Percentiles rank a stretch among this genome's conserved stretches.
Conservation (phyloP, 2,797 vertebrate genomes). For the Scarus forsteni region DNA sequence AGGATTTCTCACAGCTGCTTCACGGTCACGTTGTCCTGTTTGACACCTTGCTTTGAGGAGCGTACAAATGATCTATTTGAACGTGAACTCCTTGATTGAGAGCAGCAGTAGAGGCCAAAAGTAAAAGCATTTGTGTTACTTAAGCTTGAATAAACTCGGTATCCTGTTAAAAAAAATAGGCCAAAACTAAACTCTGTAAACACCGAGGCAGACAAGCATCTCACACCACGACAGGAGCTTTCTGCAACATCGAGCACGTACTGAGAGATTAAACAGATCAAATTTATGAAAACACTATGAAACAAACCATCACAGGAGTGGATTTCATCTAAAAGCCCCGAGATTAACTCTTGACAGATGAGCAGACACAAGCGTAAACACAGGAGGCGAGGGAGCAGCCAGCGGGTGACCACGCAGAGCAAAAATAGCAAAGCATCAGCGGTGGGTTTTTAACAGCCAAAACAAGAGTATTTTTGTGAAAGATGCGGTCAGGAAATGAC, state of each 20-base stretch:
- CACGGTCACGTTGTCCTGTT: not conserved
- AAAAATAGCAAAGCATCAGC: slow-evolving; percentile 51
- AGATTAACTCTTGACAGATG: slow-evolving; percentile 59
- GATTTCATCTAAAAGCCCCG: slow-evolving; percentile 47
- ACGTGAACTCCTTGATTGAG: slow-evolving; percentile 11
- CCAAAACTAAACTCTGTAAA: slow-evolving; percentile 19
- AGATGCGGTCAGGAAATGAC: slow-evolving; percentile 25
- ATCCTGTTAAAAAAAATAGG: slow-evolving; percentile 41
- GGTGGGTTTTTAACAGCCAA: slow-evolving; percentile 15
- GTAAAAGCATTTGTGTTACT: slow-evolving; percentile 35
- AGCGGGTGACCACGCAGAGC: slow-evolving; percentile 42
- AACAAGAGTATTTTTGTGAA: slow-evolving; percentile 29
- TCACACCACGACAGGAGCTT: not conserved
- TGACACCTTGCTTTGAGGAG: not conserved
- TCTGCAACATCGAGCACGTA: slow-evolving; percentile 2
- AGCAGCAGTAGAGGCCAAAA: slow-evolving; percentile 28
- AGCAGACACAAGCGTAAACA: slow-evolving; percentile 64
- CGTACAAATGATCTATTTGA: not conserved
- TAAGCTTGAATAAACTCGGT: slow-evolving; percentile 34
- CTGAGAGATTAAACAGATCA: slow-evolving; percentile 49
- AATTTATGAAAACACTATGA: slow-evolving; percentile 47
- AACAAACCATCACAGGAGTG: slow-evolving; percentile 34
- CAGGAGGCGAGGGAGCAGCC: slow-evolving; percentile 46
- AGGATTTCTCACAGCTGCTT: slow-evolving; percentile 35
- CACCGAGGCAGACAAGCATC: slow-evolving; percentile 8